Evolutionary conservation across 2,797 vertebrate species (phyloP).

Genomic region (Perodicticus potto): DNA sequence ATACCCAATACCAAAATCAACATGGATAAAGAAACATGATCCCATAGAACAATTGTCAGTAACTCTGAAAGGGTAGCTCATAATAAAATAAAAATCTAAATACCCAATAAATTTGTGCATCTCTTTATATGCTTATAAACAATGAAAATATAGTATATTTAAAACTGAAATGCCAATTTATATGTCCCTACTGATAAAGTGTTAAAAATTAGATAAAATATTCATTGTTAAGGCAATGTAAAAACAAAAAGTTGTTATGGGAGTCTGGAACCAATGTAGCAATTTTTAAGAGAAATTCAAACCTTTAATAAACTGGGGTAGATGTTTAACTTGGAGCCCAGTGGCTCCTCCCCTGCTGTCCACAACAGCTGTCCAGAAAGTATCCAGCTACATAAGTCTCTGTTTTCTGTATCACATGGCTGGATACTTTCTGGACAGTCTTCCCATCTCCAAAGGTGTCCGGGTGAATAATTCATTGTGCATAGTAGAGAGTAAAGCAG

Average conservation of each 20-base stretch:
- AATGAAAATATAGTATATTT: background rate
- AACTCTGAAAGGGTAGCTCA: background rate
- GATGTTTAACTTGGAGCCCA: background rate
- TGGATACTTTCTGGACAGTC: too few relatives aligned
- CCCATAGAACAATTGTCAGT: background rate
- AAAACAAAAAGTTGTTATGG: background rate
- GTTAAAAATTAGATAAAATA: background rate
- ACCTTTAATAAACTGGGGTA: background rate
- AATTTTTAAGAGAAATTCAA: conserved; percentile 13
- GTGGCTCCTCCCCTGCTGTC: background rate
- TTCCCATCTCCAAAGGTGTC: background rate
- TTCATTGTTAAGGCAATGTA: background rate
- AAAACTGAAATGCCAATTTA: background rate
- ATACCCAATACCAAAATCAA: background rate
- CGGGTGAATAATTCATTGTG: background rate
- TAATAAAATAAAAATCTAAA: background rate
- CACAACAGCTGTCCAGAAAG: too few relatives aligned
- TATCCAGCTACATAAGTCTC: too few relatives aligned
- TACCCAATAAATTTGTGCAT: background rate
- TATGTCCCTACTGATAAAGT: background rate
- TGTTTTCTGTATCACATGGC: too few relatives aligned
- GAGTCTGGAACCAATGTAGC: background rate
- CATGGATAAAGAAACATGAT: background rate
- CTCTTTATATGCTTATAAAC: background rate
- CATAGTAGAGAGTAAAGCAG: background rate